Percentiles rank a stretch among this genome's conserved stretches.
Evolutionary conservation across 2,888 invertebrate genomes (phyloP).

Genomic region (Caenorhabditis sp.): DNA sequence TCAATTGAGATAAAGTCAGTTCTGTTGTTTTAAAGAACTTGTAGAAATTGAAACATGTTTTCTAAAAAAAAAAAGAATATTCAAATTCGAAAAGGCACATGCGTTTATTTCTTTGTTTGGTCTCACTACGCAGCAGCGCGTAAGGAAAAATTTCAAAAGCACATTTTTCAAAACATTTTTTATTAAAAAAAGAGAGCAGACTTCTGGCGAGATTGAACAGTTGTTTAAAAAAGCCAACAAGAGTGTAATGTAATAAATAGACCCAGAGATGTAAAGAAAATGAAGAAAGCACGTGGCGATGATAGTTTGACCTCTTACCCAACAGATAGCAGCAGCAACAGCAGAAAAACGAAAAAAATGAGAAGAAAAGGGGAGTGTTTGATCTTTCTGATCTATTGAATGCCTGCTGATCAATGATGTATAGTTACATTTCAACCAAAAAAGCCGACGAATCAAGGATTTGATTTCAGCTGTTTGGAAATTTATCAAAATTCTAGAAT

Average conservation of each 20-base stretch:
- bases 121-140: too few relatives aligned
- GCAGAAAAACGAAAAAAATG: not conserved
- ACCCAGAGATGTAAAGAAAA: not conserved
- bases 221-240: slow-evolving; percentile 1
- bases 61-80: too few relatives aligned
- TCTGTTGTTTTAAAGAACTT: too few relatives aligned
- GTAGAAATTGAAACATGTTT: too few relatives aligned
- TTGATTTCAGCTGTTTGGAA: too few relatives aligned
- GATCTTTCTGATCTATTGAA: not conserved
- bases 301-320: not conserved
- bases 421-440: too few relatives aligned
- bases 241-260: not conserved
- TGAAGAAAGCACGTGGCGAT: slow-evolving; percentile 11
- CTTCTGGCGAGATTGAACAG: not conserved
- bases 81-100: too few relatives aligned
- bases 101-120: too few relatives aligned
- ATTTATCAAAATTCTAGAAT: too few relatives aligned
- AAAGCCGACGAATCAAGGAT: too few relatives aligned
- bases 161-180: not conserved
- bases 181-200: not conserved
- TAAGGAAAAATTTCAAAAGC: not conserved
- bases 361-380: not conserved
- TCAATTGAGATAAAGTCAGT: too few relatives aligned
- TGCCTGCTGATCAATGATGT: not conserved
- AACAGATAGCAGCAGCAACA: not conserved